Conservation (phyloP, 2,113 vertebrate genomes). For the Limnothrissa miodon region DNA sequence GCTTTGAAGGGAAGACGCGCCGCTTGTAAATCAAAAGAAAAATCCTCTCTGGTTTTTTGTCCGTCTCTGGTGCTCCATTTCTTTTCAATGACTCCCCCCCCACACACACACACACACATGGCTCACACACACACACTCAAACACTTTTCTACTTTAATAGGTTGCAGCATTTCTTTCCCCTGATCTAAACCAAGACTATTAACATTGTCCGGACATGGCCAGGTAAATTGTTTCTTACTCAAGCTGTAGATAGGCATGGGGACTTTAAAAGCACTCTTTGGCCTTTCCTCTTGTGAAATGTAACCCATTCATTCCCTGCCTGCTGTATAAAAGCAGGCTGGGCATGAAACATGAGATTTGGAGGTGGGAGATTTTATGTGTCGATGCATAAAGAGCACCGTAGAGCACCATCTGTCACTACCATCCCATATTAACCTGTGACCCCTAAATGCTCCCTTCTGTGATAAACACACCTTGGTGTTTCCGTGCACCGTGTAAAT, state of each 20-base stretch:
- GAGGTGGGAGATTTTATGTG: neutral
- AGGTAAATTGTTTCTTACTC: neutral
- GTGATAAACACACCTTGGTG: neutral
- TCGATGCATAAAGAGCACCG: neutral
- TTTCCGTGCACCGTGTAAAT: neutral
- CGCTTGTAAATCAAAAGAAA: constrained; percentile 68
- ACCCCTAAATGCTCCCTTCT: neutral
- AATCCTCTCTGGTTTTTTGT: constrained; percentile 57
- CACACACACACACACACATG: neutral
- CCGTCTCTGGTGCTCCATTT: constrained; percentile 52
- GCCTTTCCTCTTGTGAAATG: neutral
- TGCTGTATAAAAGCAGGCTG: neutral
- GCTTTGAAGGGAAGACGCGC: constrained; percentile 54
- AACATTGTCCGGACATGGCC: neutral
- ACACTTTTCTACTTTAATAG: neutral
- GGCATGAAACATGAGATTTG: neutral
- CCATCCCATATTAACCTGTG: constrained; percentile 1
- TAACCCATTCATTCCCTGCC: neutral
- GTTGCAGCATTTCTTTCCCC: neutral
- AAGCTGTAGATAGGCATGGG: neutral
- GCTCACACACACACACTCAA: constrained; percentile 11
- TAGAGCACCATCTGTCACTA: neutral
- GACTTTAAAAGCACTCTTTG: neutral
- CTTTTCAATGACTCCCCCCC: neutral
- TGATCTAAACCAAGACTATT: constrained; percentile 1